Evolutionary conservation across 2,888 invertebrate genomes (phyloP), one percentile per base, ranked within the genome.

Genomic region (Uloborus plumipes): DNA sequence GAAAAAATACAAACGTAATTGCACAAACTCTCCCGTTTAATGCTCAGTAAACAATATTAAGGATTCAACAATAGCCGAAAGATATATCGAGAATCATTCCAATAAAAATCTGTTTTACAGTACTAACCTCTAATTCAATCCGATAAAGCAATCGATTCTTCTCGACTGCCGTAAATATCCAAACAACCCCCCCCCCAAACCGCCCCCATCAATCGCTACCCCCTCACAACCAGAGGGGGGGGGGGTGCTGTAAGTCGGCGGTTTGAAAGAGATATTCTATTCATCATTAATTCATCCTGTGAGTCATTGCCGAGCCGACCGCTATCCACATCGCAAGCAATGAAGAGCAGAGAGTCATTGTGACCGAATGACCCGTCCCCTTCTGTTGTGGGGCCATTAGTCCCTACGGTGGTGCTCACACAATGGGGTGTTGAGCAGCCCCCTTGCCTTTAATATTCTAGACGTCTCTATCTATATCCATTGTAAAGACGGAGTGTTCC

Each of bases 201-300:
- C n/a, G n/a, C n/a, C n/a, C n/a, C 26, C 20, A 16, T 47, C 16
- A 49, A 61, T 55, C 65, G 39, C 51, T 20, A 16, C 26, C 51
- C 26, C 51, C 16, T 26, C 59, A 50, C 47, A 69, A 53, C 67
- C n/a, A n/a, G n/a, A n/a, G n/a, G n/a, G n/a, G n/a, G n/a, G 13
- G 50, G 47, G 61, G 49, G n/a, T n/a, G 49, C 39, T 73, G 58
- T 61, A 73, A 74, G 80, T 69, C 81, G 81, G 81, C 70, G 71
- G 81, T 76, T 81, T 82, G 76, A 76, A 82, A 82, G 81, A 75
- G 81, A 82, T 82, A 75, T 82, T 82, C 81, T 82, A 75, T 82
- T 82, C 76, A 82, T 82, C 81, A 82, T 82, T 82, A 82, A 82
- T 82, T 82, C 81, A 82, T 82, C 66, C 81, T 71, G 75, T 82